phyloP scores from a whole-genome alignment of 1,140 invertebrate species.

The Euura saliciscinereae region DNA sequence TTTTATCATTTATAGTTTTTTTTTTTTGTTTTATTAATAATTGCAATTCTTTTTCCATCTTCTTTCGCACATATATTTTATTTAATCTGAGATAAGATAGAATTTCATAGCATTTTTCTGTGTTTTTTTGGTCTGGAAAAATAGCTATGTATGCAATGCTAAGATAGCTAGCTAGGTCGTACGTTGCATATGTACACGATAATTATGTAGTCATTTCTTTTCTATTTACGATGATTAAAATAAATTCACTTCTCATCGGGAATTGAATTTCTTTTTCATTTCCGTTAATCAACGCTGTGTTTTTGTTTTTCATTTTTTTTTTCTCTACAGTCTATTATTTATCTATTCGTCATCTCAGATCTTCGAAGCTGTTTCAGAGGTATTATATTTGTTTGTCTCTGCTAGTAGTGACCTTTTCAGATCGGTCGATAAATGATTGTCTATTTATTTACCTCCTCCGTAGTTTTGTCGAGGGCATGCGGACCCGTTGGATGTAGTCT shows the following conservation, averaged over 20 bases:
- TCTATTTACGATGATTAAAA: neutral
- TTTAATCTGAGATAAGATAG: neutral
- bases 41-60: neutral
- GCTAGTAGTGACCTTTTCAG: conserved; percentile 41
- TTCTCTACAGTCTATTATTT: conserved; percentile 8
- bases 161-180: neutral
- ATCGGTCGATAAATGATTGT: conserved; percentile 8
- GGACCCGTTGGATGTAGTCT: conserved; percentile 56
- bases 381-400: conserved; percentile 18
- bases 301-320: conserved; percentile 14
- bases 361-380: conserved; percentile 25
- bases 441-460: conserved; percentile 51
- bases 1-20: conserved; percentile 28
- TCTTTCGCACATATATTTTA: neutral
- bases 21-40: conserved; percentile 19
- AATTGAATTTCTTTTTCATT: conserved; percentile 33
- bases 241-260: conserved; percentile 37
- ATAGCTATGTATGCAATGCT: neutral
- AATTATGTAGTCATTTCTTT: neutral
- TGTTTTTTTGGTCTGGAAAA: neutral
- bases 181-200: neutral
- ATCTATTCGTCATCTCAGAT: conserved; percentile 35
- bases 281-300: conserved; percentile 10
- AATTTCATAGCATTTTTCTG: neutral
- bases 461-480: conserved; percentile 53